phyloP scores from a whole-genome alignment of 2,888 invertebrate genomes.

The Mylabris sibirica region DNA sequence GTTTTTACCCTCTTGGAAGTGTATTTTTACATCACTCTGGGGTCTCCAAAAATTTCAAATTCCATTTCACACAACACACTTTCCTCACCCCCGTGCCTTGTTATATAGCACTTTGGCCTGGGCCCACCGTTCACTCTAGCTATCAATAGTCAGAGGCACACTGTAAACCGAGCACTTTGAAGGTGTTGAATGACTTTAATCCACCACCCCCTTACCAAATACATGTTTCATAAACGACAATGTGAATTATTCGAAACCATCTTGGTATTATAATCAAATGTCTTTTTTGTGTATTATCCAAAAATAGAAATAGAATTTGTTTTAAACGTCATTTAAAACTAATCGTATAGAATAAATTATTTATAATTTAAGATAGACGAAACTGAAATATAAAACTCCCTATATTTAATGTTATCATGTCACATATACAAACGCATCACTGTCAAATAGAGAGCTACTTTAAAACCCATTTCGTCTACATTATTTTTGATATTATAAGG shows the following conservation, averaged over 20 bases:
- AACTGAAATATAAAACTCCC: slow-evolving; percentile 45
- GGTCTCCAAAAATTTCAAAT: slow-evolving; percentile 63
- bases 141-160: slow-evolving; percentile 54
- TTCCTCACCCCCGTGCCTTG: slow-evolving; percentile 41
- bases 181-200: slow-evolving; percentile 58
- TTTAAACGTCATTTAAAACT: neutral
- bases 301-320: slow-evolving; percentile 7
- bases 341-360: neutral
- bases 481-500: slow-evolving; percentile 49
- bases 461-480: slow-evolving; percentile 51
- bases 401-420: slow-evolving; percentile 50
- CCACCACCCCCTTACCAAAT: slow-evolving; percentile 34
- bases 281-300: slow-evolving; percentile 19
- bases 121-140: slow-evolving; percentile 31
- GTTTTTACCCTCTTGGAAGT: slow-evolving; percentile 59
- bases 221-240: slow-evolving; percentile 39
- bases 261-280: slow-evolving; percentile 29
- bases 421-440: slow-evolving; percentile 40
- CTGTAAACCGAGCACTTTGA: slow-evolving; percentile 59
- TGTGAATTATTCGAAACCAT: slow-evolving; percentile 43
- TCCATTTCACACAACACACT: slow-evolving; percentile 58
- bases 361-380: neutral
- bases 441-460: slow-evolving; percentile 50
- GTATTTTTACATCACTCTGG: slow-evolving; percentile 63
- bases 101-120: slow-evolving; percentile 51